Evolutionary conservation across 2,797 vertebrate species (phyloP).

Genomic region (Sitta carolinensis): DNA sequence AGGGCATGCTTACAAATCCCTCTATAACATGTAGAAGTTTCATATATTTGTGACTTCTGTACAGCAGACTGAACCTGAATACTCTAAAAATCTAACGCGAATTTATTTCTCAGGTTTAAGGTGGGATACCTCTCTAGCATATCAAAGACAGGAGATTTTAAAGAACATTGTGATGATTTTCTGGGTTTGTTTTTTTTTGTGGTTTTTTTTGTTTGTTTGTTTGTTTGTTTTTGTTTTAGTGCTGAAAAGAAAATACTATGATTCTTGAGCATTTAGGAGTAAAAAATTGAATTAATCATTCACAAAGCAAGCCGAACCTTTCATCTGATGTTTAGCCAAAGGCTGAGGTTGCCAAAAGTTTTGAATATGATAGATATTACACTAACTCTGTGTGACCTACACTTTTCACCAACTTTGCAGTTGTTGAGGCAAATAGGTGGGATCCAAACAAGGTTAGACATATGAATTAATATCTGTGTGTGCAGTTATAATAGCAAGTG

Average conservation of each 20-base stretch:
- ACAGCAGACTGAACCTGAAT: background rate
- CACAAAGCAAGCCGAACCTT: background rate
- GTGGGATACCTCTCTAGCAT: background rate
- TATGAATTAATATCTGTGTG: background rate
- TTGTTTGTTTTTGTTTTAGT: background rate
- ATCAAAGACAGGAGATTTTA: background rate
- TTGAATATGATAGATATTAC: background rate
- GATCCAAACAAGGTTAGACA: background rate
- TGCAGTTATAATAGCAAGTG: background rate
- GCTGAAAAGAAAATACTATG: background rate
- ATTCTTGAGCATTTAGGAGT: background rate
- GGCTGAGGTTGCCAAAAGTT: background rate
- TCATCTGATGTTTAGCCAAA: background rate
- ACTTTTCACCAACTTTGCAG: background rate
- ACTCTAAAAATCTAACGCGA: background rate
- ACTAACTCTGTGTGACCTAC: background rate
- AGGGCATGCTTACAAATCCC: background rate
- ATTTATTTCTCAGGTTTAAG: background rate
- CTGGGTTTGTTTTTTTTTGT: background rate
- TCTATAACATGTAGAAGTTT: background rate
- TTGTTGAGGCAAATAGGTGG: background rate
- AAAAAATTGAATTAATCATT: background rate
- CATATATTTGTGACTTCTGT: background rate
- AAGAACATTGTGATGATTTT: background rate
- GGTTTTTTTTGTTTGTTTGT: background rate